Evolutionary conservation across 2,797 vertebrate species (phyloP).

Genomic region (Anguilla pacifica): DNA sequence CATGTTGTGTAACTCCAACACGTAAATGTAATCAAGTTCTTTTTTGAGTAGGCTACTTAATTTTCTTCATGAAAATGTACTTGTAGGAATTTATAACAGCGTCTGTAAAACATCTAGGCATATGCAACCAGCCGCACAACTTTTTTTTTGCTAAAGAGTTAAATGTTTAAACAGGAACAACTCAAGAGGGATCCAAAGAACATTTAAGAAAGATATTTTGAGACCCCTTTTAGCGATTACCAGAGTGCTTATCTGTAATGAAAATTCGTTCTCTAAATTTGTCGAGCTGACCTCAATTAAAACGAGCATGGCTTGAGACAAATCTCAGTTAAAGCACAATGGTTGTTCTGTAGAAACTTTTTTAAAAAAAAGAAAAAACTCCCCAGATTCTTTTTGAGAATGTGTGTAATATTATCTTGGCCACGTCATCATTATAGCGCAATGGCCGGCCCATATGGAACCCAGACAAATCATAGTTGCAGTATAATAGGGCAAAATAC

Average conservation of each 20-base stretch:
- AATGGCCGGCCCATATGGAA: neutral
- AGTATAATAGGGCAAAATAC: neutral
- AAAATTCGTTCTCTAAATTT: neutral
- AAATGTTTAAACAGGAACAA: neutral
- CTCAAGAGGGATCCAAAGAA: neutral
- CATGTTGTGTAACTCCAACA: neutral
- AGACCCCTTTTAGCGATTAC: neutral
- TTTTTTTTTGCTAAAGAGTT: too few relatives aligned
- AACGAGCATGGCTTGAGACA: neutral
- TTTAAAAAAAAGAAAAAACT: neutral
- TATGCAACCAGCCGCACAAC: too few relatives aligned
- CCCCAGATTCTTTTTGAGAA: neutral
- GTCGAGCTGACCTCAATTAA: slow-evolving; percentile 38
- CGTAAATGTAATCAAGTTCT: neutral
- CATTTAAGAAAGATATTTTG: neutral
- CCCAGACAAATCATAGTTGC: neutral
- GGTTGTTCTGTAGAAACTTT: slow-evolving; percentile 19
- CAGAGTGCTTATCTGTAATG: neutral
- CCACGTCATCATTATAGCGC: neutral
- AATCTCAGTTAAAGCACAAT: slow-evolving; percentile 30
- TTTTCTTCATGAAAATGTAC: neutral
- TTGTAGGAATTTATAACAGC: too few relatives aligned
- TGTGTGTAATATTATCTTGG: neutral
- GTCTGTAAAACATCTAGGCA: too few relatives aligned
- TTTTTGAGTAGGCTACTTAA: neutral